A percentile compares a stretch with the other conserved stretches of the same genome.
These are phyloP conservation scores for Masnerella sp. DNA, from an alignment of 2,888 invertebrate genomes.

Conservation along the genomic window DNA sequence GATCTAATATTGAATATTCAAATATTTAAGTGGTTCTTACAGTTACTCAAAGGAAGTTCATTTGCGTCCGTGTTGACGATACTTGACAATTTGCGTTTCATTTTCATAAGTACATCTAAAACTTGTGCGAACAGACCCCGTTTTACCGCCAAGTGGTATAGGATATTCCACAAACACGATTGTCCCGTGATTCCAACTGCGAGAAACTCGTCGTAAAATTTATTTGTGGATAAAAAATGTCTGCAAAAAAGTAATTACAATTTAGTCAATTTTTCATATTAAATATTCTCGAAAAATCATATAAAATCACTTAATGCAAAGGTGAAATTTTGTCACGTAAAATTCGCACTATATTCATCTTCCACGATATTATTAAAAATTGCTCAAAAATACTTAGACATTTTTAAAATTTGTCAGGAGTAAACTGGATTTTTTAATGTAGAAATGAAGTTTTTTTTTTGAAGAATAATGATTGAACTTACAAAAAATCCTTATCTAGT, in stretches of 20 bases:
- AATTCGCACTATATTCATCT: too few species aligned
- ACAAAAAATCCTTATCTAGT: constrained; percentile 79
- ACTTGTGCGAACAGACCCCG: constrained; percentile 81
- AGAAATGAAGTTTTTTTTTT: too few species aligned
- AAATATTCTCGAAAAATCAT: too few species aligned
- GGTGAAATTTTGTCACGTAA: too few species aligned
- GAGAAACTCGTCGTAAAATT: constrained; percentile 82
- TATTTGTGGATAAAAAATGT: constrained; percentile 81
- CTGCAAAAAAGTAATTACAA: constrained; percentile 70
- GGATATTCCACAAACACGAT: constrained; percentile 81
- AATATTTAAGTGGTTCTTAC: constrained; percentile 50
- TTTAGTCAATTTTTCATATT: too few species aligned
- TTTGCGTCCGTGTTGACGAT: constrained; percentile 52
- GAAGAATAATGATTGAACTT: too few species aligned
- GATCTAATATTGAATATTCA: too few species aligned
- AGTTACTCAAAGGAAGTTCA: constrained; percentile 41
- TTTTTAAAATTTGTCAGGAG: background rate
- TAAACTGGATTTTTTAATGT: background rate
- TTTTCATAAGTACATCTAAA: constrained; percentile 79
- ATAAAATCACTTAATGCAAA: too few species aligned
- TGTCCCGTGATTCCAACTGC: constrained; percentile 83
- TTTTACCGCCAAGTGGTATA: constrained; percentile 79
- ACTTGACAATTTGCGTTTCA: constrained; percentile 63
- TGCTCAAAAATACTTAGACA: too few species aligned
- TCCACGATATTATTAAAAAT: too few species aligned